Evolutionary conservation across 2,888 invertebrate species (phyloP).

Genomic region (Boloria selene): DNA sequence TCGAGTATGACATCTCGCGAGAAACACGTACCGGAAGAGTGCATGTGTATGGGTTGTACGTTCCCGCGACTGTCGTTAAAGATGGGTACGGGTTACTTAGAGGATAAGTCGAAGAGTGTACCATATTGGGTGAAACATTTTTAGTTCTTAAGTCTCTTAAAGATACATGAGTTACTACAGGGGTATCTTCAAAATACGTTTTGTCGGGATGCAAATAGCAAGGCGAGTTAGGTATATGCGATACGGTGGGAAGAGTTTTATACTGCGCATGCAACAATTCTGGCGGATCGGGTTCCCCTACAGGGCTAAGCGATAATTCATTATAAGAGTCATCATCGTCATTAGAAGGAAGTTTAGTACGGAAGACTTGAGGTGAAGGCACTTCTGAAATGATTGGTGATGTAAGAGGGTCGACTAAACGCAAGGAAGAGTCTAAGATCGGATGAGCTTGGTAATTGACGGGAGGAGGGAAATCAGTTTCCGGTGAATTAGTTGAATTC

Average conservation of each 20-base stretch:
- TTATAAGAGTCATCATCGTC: conserved; percentile 58
- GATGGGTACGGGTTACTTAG: conserved; percentile 74
- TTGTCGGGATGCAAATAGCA: conserved; percentile 73
- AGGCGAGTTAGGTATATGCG: conserved; percentile 75
- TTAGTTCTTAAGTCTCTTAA: conserved; percentile 65
- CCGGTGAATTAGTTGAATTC: conserved; percentile 68
- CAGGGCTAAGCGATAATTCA: conserved; percentile 67
- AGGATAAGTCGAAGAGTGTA: conserved; percentile 74
- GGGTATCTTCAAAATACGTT: conserved; percentile 55
- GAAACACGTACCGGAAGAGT: conserved; percentile 61
- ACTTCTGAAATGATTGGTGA: conserved; percentile 65
- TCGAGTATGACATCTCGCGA: conserved; percentile 52
- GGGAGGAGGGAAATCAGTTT: conserved; percentile 71
- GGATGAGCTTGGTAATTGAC: conserved; percentile 76
- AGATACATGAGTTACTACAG: conserved; percentile 50
- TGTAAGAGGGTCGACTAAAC: conserved; percentile 45
- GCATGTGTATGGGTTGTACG: conserved; percentile 75
- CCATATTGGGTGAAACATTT: conserved; percentile 62
- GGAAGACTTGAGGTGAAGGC: conserved; percentile 66
- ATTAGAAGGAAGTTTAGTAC: conserved; percentile 53
- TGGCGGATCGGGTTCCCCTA: conserved; percentile 63
- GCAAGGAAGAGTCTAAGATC: conserved; percentile 43
- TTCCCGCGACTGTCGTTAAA: conserved; percentile 76
- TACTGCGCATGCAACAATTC: conserved; percentile 75
- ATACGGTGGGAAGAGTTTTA: conserved; percentile 69